phyloP scores from a whole-genome alignment of 1,140 invertebrate genomes.

The Papilio helenus region DNA sequence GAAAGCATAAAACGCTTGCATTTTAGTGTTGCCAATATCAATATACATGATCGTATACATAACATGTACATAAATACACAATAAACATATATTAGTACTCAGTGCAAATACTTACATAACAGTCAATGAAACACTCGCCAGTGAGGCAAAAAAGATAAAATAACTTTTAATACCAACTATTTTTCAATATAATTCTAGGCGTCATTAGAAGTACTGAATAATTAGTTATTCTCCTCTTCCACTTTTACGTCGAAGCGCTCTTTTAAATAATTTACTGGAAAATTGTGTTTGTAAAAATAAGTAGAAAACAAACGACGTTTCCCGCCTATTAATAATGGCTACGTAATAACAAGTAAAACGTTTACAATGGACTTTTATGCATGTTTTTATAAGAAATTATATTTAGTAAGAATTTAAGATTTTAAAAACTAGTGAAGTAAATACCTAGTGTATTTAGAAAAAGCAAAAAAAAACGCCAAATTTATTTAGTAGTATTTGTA shows the following conservation, averaged over 20 bases:
- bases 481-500: too few relatives aligned
- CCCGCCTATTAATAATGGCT: not conserved
- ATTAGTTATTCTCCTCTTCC: not conserved
- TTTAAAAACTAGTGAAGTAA: too few relatives aligned
- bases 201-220: not conserved
- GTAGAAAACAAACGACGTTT: not conserved
- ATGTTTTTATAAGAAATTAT: not conserved
- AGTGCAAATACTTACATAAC: not conserved
- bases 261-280: not conserved
- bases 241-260: not conserved
- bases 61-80: not conserved
- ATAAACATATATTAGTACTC: not conserved
- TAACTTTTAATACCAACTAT: not conserved
- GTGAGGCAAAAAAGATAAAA: not conserved
- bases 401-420: not conserved
- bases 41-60: too few relatives aligned
- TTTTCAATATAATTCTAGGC: not conserved
- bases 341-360: not conserved
- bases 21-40: not conserved
- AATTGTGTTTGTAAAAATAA: not conserved
- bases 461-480: too few relatives aligned
- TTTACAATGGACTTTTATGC: not conserved
- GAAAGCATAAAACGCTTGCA: not conserved
- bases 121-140: not conserved
- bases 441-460: too few relatives aligned